Evolutionary conservation across 2,888 invertebrate genomes (phyloP).

Genomic region (Drosophila gaucha): DNA sequence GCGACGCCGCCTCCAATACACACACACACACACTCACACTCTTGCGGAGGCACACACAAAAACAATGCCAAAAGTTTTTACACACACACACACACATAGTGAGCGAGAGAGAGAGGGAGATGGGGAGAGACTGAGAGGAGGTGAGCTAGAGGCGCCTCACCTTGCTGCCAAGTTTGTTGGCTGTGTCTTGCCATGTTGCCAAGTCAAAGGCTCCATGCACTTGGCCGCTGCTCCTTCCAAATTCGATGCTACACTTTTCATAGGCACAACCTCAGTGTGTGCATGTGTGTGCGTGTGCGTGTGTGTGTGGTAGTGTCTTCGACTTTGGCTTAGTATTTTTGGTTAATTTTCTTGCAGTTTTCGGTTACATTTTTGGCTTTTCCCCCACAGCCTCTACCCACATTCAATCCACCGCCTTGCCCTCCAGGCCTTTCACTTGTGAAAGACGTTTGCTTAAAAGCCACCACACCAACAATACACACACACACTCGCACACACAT

Average conservation of each 20-base stretch:
- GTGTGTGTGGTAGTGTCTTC: conserved; percentile 56
- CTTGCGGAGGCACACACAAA: conserved; percentile 51
- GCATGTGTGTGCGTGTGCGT: conserved; percentile 23
- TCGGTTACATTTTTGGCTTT: conserved; percentile 81
- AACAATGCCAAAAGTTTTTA: conserved; percentile 78
- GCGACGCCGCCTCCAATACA: conserved; percentile 65
- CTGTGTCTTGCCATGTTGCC: conserved; percentile 69
- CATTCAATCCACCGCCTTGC: conserved; percentile 35
- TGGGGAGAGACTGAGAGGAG: not conserved
- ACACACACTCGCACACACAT: conserved; percentile 14
- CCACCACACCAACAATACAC: conserved; percentile 66
- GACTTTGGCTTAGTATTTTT: conserved; percentile 81
- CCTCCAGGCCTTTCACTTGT: conserved; percentile 75
- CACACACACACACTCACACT: conserved; percentile 33
- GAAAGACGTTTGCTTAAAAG: conserved; percentile 80
- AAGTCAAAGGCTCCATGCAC: conserved; percentile 77
- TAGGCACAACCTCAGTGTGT: conserved; percentile 61
- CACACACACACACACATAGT: no score
- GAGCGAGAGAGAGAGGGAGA: not conserved
- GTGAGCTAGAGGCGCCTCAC: conserved; percentile 57
- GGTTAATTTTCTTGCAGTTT: conserved; percentile 82
- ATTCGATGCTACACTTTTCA: conserved; percentile 67
- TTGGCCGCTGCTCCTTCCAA: conserved; percentile 34
- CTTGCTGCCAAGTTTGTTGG: conserved; percentile 60
- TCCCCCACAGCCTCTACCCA: conserved; percentile 42